A percentile compares a stretch with the other conserved stretches of the same genome.
Conservation (phyloP, 1,140 invertebrate genomes). For the Pararge aegeria region DNA sequence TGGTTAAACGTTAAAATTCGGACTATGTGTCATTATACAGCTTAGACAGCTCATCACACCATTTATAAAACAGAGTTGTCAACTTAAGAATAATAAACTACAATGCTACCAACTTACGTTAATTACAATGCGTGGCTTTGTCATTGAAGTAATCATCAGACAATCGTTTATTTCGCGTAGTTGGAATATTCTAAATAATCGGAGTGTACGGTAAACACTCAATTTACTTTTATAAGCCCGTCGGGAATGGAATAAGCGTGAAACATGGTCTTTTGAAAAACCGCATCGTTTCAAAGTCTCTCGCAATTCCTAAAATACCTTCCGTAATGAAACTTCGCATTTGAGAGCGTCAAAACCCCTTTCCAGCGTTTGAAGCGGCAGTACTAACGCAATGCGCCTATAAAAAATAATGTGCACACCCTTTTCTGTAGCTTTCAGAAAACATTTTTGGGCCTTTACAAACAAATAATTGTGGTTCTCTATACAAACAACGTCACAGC, state of each 20-base stretch:
- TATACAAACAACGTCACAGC: background rate
- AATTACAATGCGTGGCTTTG: too few relatives aligned
- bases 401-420: conserved; percentile 8
- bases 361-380: background rate
- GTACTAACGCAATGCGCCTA: background rate
- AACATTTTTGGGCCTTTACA: conserved; percentile 2
- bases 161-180: too few relatives aligned
- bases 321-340: conserved; percentile 10
- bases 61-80: too few relatives aligned
- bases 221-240: conserved; percentile 10
- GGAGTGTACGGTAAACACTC: conserved; percentile 4
- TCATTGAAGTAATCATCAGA: too few relatives aligned
- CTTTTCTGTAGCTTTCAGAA: background rate
- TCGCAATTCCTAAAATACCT: conserved; percentile 7
- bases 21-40: too few relatives aligned
- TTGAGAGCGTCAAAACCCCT: conserved; percentile 5
- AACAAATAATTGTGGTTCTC: conserved; percentile 6
- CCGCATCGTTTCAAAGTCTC: conserved; percentile 13
- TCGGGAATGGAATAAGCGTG: conserved; percentile 1
- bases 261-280: conserved; percentile 10
- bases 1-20: too few relatives aligned
- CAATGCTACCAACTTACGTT: too few relatives aligned
- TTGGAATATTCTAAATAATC: too few relatives aligned
- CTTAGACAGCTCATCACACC: too few relatives aligned
- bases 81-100: too few relatives aligned